Evolutionary conservation across 2,888 invertebrate species (phyloP), one percentile per base, ranked within the genome.

Genomic region (Drosophila lutescens): DNA sequence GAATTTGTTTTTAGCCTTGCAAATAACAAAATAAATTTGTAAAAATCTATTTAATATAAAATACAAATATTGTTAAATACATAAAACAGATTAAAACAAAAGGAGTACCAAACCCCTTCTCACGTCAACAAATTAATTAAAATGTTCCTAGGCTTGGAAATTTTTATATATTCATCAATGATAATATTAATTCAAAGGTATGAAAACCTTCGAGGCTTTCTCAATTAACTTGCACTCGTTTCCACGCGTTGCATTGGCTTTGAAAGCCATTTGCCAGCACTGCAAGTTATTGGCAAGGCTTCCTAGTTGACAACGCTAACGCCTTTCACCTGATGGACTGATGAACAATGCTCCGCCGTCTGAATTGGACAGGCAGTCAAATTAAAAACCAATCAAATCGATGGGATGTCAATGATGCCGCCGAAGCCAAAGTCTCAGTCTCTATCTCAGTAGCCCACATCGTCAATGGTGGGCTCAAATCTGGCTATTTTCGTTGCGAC

Each of bases 281-380:
- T 30, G 69, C 74, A 32, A 68, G 69, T 78, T 87, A 87, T 83
- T 83, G 83, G 76, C 88, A 85, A 87, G 69, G 78, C 77, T 79
- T 81, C 70, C 72, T 73, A 70, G 67, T 53, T 65, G 66, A 55
- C 68, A 71, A 58, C 58, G 69, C 61, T 61, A 79, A 69, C 78
- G 80, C 88, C 88, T 84, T 84, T 84, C 88, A 88, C 84, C 82
- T 78, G 57, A 46, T 55, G 54, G 58, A 59, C 60, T 38, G 40
- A 40, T 40, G 58, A 51, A 68, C 57, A 68, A 68, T 62, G 55
- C 50, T 40, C 43, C n/a, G 17, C 17, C 57, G n/a, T 47, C 44
- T 30, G 23, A 34, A 26, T 44, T 9, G 12, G 47, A 46, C 55
- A 15, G 44, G 26, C 55, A 63, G 54, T 62, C 70, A 86, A 74